Conservation (phyloP, 2,797 vertebrate genomes). For the Gymnodraco acuticeps region DNA sequence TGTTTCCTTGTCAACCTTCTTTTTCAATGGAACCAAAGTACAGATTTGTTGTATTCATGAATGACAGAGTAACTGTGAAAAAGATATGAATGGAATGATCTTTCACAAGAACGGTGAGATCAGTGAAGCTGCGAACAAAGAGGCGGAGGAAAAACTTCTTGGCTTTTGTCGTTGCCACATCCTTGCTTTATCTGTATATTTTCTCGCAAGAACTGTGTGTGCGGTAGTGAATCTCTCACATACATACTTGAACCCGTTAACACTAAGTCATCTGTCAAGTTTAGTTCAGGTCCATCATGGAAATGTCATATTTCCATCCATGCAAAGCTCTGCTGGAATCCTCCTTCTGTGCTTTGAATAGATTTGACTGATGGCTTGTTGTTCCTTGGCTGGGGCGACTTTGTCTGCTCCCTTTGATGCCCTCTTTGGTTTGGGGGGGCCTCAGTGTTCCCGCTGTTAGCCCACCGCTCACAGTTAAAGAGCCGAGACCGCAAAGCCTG, state of each 20-base stretch:
- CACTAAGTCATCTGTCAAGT: slow-evolving; percentile 41
- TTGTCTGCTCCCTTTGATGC: slow-evolving; percentile 36
- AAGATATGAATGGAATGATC: slow-evolving; percentile 47
- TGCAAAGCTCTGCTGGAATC: slow-evolving; percentile 43
- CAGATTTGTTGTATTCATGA: slow-evolving; percentile 12
- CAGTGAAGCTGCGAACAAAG: slow-evolving; percentile 39
- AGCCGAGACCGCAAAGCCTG: slow-evolving; percentile 24
- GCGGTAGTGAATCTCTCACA: slow-evolving; percentile 8
- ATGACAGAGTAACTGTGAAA: slow-evolving; percentile 44
- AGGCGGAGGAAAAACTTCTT: slow-evolving; percentile 19
- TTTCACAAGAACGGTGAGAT: slow-evolving; percentile 58
- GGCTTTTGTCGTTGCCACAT: neutral
- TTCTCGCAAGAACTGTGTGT: slow-evolving; percentile 8
- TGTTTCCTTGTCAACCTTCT: slow-evolving; percentile 1
- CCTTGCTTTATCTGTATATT: slow-evolving; percentile 21
- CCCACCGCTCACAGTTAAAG: slow-evolving; percentile 42
- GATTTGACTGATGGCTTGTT: slow-evolving; percentile 59
- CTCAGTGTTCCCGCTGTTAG: slow-evolving; percentile 7
- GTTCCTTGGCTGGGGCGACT: slow-evolving; percentile 25
- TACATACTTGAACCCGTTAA: slow-evolving; percentile 39
- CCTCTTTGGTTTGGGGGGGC: neutral
- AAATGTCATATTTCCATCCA: slow-evolving; percentile 49
- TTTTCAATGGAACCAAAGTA: neutral
- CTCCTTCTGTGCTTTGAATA: slow-evolving; percentile 57
- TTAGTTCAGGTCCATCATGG: slow-evolving; percentile 22